Conservation (phyloP, 2,888 invertebrate genomes). For the Sarcophaga rosellei region DNA sequence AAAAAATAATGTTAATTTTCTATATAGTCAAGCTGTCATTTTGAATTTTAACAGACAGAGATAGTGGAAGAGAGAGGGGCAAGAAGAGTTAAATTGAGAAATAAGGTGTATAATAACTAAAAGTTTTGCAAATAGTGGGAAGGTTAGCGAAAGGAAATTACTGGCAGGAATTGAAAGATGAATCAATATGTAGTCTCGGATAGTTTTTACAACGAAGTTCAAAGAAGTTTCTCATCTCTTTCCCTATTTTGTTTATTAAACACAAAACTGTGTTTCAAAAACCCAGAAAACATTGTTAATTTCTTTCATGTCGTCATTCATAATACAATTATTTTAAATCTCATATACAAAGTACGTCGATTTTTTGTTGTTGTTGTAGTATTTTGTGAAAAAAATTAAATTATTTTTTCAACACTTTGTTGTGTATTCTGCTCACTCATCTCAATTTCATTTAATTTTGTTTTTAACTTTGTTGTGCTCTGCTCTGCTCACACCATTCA, state of each 20-base stretch:
- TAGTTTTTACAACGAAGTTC: too few species aligned
- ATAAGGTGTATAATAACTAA: neutral
- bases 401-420: conserved; percentile 24
- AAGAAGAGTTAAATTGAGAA: neutral
- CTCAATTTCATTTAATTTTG: conserved; percentile 29
- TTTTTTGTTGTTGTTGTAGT: neutral
- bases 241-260: too few species aligned
- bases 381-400: conserved; percentile 2
- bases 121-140: neutral
- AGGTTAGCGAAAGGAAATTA: neutral
- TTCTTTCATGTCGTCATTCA: conserved; percentile 29
- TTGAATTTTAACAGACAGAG: conserved; percentile 29
- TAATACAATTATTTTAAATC: conserved; percentile 45
- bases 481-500: conserved; percentile 18
- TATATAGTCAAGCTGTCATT: conserved; percentile 47
- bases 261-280: too few species aligned
- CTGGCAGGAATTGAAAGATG: too few species aligned
- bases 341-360: conserved; percentile 11
- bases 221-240: too few species aligned
- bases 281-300: neutral
- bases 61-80: neutral
- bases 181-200: too few species aligned
- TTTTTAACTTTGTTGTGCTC: conserved; percentile 10
- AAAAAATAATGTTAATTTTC: conserved; percentile 43
- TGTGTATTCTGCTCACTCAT: neutral